Evolutionary conservation across 2,113 vertebrate species (phyloP).

Genomic region (Nestor notabilis): DNA sequence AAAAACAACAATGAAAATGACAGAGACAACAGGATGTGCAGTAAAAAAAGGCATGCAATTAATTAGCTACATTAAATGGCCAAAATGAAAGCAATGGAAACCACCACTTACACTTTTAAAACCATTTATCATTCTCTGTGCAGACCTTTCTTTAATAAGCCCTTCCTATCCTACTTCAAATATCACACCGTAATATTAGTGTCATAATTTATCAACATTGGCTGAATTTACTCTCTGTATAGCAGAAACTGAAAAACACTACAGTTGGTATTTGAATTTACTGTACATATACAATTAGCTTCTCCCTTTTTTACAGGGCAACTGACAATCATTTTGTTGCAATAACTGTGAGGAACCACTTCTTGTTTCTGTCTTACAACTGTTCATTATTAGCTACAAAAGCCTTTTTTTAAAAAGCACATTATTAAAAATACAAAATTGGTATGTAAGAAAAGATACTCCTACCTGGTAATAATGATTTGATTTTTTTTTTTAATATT

Average conservation of each 20-base stretch:
- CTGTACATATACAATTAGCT: neutral
- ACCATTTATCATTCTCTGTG: neutral
- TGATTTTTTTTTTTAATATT: neutral
- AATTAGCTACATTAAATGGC: conserved; percentile 22
- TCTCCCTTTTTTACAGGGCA: neutral
- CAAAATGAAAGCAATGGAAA: conserved; percentile 1
- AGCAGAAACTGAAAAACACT: neutral
- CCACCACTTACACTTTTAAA: neutral
- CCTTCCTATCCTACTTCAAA: neutral
- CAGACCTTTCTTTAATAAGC: neutral
- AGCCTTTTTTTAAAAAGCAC: neutral
- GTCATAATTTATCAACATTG: neutral
- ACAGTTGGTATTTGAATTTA: neutral
- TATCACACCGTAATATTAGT: neutral
- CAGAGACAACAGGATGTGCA: conserved; percentile 47
- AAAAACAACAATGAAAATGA: conserved; percentile 57
- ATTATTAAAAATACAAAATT: neutral
- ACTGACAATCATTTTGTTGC: neutral
- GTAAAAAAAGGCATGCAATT: conserved; percentile 43
- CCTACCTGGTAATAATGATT: neutral
- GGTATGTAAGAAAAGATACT: neutral
- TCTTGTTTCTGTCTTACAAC: neutral
- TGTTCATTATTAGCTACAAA: neutral
- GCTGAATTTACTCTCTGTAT: neutral
- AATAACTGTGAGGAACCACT: neutral